Conservation (phyloP, 2,888 invertebrate species). For the Hyles lineata region DNA sequence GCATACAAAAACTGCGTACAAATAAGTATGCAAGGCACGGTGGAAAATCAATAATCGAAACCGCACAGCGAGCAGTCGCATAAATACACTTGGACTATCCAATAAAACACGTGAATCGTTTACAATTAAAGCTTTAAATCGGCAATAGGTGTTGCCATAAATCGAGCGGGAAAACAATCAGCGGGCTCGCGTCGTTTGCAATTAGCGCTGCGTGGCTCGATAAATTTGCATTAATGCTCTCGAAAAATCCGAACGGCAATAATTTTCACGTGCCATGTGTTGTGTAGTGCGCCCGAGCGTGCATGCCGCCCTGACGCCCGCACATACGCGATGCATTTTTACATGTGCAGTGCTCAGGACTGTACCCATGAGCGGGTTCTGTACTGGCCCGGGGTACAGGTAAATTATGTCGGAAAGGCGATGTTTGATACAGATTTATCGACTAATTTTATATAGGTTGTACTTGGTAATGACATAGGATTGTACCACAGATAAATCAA, state of each 20-base stretch:
- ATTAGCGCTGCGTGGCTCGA: conserved; percentile 83
- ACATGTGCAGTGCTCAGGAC: neutral
- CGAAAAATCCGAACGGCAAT: conserved; percentile 83
- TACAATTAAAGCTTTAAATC: conserved; percentile 85
- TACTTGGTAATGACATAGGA: neutral
- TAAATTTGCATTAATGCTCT: conserved; percentile 85
- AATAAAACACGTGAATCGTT: conserved; percentile 84
- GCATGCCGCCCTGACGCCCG: conserved; percentile 44
- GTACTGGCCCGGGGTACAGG: neutral
- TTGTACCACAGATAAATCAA: no score
- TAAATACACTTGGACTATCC: conserved; percentile 82
- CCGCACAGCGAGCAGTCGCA: conserved; percentile 76
- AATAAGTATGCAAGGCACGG: conserved; percentile 43
- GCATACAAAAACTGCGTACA: conserved; percentile 28
- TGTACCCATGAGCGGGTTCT: conserved; percentile 3
- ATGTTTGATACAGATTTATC: no score
- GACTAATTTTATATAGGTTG: no score
- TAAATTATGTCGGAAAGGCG: neutral
- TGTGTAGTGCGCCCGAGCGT: conserved; percentile 60
- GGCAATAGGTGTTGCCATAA: conserved; percentile 85
- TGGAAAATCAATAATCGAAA: conserved; percentile 80
- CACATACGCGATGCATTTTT: conserved; percentile 24
- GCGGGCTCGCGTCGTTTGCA: conserved; percentile 81
- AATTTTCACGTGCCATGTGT: conserved; percentile 80
- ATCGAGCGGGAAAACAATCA: conserved; percentile 84